Percentiles rank a stretch among this genome's conserved stretches.
These are phyloP conservation scores for Ectropis crepuscularia DNA, from an alignment of 2,888 invertebrate genomes.

Conservation along the genomic window DNA sequence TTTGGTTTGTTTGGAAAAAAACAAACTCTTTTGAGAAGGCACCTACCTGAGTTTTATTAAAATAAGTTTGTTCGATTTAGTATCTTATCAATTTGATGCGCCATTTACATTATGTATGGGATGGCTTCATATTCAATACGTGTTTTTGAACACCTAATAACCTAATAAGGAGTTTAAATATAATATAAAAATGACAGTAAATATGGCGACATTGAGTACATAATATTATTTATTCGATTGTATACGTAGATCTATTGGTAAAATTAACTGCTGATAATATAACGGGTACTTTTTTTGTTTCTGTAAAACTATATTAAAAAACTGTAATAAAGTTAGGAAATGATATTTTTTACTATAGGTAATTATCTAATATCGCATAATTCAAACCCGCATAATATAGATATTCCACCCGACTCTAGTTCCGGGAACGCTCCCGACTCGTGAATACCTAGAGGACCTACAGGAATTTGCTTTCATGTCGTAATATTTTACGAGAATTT, in stretches of 20 bases:
- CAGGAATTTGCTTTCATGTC: not conserved
- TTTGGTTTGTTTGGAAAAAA: conserved; percentile 26
- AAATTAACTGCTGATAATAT: no score
- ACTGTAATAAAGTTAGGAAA: no score
- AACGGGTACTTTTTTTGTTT: no score
- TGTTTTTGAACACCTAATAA: conserved; percentile 19
- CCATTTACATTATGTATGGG: conserved; percentile 8
- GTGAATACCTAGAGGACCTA: not conserved
- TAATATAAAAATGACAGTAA: not conserved
- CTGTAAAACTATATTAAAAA: no score
- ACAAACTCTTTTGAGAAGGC: conserved; percentile 21
- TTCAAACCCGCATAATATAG: conserved; percentile 16
- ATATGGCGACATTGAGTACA: no score
- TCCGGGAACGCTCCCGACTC: conserved; percentile 18
- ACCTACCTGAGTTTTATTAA: conserved; percentile 26
- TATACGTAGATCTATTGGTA: no score
- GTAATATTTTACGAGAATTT: not conserved
- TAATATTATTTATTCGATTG: no score
- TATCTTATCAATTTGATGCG: conserved; percentile 28
- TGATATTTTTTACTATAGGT: no score
- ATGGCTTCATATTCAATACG: conserved; percentile 13
- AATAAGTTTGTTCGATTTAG: conserved; percentile 23
- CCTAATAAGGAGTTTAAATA: not conserved
- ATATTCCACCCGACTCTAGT: conserved; percentile 19
- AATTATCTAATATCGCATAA: no score